Percentiles rank a stretch among this genome's conserved stretches.
Evolutionary conservation across 2,113 vertebrate species (phyloP).

Genomic region (Rhineura floridana): DNA sequence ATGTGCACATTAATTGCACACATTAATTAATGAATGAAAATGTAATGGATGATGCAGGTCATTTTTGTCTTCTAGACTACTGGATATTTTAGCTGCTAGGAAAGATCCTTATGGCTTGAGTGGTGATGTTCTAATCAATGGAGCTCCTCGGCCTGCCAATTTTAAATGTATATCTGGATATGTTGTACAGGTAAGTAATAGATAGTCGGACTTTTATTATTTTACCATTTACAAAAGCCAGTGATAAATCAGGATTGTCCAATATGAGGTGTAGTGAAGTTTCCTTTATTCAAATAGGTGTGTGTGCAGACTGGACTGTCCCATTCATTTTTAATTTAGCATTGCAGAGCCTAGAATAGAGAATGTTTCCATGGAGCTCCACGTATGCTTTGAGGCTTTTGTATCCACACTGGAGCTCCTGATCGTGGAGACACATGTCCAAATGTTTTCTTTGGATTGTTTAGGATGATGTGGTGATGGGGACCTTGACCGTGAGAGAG

Average conservation of each 20-base stretch:
- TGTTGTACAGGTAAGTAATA: constrained; percentile 86
- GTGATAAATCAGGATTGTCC: neutral
- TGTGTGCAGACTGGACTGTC: neutral
- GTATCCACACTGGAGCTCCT: neutral
- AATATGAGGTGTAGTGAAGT: neutral
- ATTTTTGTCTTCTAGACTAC: constrained; percentile 64
- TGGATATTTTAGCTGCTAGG: constrained; percentile 81
- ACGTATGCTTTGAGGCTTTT: neutral
- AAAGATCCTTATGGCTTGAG: constrained; percentile 84
- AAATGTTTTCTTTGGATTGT: neutral
- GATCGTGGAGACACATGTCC: neutral
- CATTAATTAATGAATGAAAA: too few species aligned
- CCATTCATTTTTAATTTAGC: neutral
- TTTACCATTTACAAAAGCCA: neutral
- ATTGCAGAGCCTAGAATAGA: too few species aligned
- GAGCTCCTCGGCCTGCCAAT: constrained; percentile 86
- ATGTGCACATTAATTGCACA: too few species aligned
- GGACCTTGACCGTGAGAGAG: constrained; percentile 92
- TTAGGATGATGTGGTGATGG: constrained; percentile 95
- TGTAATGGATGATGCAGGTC: neutral
- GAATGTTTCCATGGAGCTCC: neutral
- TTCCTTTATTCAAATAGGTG: neutral
- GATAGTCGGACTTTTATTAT: neutral
- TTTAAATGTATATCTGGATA: constrained; percentile 96
- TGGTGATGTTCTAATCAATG: constrained; percentile 87